These are phyloP conservation scores for Sarcophaga bullata DNA, from an alignment of 1,140 invertebrate genomes.

Conservation along the genomic window DNA sequence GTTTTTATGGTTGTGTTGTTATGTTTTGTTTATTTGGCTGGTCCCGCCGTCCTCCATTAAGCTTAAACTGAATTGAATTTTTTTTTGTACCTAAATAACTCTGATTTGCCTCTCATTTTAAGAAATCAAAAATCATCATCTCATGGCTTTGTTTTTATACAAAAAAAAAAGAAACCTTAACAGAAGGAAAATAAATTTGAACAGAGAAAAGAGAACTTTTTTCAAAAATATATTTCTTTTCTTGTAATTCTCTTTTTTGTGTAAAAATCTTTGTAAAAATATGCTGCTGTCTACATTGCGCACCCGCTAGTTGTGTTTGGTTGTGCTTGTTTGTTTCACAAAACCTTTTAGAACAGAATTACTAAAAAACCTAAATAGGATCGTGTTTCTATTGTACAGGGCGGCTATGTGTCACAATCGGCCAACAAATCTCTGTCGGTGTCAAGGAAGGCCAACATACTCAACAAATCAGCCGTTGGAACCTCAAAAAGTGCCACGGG, in stretches of 20 bases:
- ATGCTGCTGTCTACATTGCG: not conserved
- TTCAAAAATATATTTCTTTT: too few species aligned
- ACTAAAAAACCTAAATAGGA: constrained; percentile 67
- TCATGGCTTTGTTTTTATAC: too few species aligned
- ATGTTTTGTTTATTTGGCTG: not conserved
- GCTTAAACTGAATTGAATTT: too few species aligned
- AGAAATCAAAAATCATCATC: not conserved
- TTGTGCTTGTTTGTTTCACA: constrained; percentile 61
- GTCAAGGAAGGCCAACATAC: constrained; percentile 76
- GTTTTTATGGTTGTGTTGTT: constrained; percentile 5
- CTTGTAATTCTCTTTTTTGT: too few species aligned
- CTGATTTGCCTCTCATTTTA: not conserved
- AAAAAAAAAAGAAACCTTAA: too few species aligned
- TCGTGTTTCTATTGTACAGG: constrained; percentile 72
- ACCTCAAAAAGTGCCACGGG: constrained; percentile 51
- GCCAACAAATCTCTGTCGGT: constrained; percentile 69
- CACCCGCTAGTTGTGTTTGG: constrained; percentile 48
- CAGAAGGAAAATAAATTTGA: too few species aligned
- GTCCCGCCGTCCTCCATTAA: not conserved
- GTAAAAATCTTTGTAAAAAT: too few species aligned
- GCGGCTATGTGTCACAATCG: constrained; percentile 70
- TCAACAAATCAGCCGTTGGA: constrained; percentile 70
- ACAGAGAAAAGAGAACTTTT: too few species aligned
- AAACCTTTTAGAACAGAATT: constrained; percentile 56
- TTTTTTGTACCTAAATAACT: not conserved